These are phyloP conservation scores for Alaudala cheleensis DNA, from an alignment of 2,113 vertebrate genomes.

Conservation along the genomic window DNA sequence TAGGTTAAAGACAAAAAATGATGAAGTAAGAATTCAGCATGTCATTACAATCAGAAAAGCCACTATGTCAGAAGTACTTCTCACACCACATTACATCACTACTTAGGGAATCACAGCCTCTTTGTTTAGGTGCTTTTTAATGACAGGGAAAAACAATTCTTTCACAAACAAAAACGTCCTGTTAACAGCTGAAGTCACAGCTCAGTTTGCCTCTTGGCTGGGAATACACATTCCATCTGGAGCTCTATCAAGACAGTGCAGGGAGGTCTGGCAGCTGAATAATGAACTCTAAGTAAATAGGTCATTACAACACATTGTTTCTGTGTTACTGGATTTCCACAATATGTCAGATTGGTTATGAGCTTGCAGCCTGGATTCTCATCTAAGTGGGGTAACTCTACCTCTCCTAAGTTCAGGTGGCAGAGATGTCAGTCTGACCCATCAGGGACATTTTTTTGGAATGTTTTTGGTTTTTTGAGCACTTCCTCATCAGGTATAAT, in stretches of 20 bases:
- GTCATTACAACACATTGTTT: conserved; percentile 47
- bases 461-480: neutral
- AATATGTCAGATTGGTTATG: neutral
- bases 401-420: neutral
- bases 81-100: neutral
- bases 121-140: conserved; percentile 17
- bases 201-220: conserved; percentile 22
- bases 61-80: neutral
- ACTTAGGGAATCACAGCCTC: neutral
- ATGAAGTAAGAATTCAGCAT: neutral
- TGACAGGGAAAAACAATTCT: conserved; percentile 30
- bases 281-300: conserved; percentile 52
- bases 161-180: neutral
- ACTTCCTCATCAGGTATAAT: neutral
- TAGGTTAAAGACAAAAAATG: neutral
- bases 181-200: conserved; percentile 61
- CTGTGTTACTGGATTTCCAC: conserved; percentile 31
- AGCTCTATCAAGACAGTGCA: conserved; percentile 47
- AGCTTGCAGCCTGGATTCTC: conserved; percentile 15
- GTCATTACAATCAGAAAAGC: neutral
- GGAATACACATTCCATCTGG: conserved; percentile 45
- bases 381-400: neutral
- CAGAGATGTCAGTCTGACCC: neutral
- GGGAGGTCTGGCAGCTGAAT: conserved; percentile 67
- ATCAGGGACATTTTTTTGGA: neutral